These are phyloP conservation scores for Chrosomus eos DNA, from an alignment of 2,797 vertebrate genomes.

Conservation along the genomic window DNA sequence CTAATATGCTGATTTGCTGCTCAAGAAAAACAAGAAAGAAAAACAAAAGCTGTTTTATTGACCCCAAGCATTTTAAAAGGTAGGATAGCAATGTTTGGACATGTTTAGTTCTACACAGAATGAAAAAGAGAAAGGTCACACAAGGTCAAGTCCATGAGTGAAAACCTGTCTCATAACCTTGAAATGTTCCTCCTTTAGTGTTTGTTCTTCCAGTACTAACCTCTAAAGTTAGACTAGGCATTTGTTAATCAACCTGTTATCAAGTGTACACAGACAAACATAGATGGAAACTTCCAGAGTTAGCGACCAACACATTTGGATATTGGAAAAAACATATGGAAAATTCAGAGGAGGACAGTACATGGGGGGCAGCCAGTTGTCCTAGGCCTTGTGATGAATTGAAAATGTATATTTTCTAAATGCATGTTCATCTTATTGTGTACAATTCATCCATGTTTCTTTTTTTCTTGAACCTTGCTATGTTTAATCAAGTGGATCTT, in stretches of 20 bases:
- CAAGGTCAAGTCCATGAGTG: constrained; percentile 7
- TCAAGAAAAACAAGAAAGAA: not conserved
- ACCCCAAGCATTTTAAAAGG: not conserved
- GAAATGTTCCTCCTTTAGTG: constrained; percentile 14
- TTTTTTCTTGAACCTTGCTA: not conserved
- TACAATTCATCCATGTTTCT: not conserved
- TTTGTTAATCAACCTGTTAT: constrained; percentile 28
- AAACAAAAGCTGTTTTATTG: not conserved
- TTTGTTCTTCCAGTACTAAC: constrained; percentile 13
- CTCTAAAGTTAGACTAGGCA: constrained; percentile 25
- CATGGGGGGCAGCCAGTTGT: not conserved
- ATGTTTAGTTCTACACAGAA: not conserved
- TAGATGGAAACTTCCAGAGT: constrained; percentile 2
- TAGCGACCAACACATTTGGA: not conserved
- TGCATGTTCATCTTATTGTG: not conserved
- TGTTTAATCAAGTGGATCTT: not conserved
- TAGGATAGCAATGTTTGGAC: not conserved
- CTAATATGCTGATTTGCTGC: not conserved
- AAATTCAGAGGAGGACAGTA: not conserved
- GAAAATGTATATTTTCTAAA: not conserved
- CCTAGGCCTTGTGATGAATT: not conserved
- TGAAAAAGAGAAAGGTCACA: not conserved
- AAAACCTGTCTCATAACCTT: constrained; percentile 21
- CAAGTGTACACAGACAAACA: constrained; percentile 12
- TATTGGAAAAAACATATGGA: not conserved